Base-by-base conservation (phyloP, 2,113 vertebrate species). In the Furnarius figulus region DNA sequence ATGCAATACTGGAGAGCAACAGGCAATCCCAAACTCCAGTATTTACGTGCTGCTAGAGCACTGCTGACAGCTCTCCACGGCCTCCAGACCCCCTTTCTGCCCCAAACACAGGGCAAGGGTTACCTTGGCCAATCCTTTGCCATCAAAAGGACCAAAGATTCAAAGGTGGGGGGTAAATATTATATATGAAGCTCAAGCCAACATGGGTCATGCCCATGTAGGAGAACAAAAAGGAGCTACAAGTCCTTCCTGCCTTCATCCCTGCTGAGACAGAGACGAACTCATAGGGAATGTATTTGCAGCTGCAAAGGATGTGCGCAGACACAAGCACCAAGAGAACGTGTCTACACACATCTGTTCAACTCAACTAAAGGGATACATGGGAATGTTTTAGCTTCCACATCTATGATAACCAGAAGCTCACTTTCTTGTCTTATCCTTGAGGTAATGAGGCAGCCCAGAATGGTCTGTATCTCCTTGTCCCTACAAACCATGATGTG, bases 401-500 rank as follows among this genome's bases (percentile, higher is more conserved):
- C 85, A 63, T 42, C 93, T 87, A 90, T 88, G 95, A 94, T 76
- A 96, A 94, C 88, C 88, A 89, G 97, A 95, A 85, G 93, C 92
- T 92, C 87, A 65, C 49, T 94, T 62, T 95, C 95, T 96, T 93
- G 93, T 91, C 74, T 97, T 94, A 93, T 93, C 96, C 97, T 97
- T 95, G 96, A 97, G 96, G 96, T 97, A 92, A 97, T 98, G 97
- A 96, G 96, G 98, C 98, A 98, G 98, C 98, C 98, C 98, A 97
- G 97, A 98, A 98, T 97, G 98, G 98, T 98, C 98, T 98, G 98
- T 98, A 98, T 98, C 98, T 98, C 97, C 98, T 97, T 97, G 97
- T 98, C 97, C 96, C 97, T 98, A 98, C 98, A 98, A 98, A 98
- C 97, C 98, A 98, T 98, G 98, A 98, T 97, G 97, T 98, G 98